Evolutionary conservation across 2,888 invertebrate genomes (phyloP), one percentile per base, ranked within the genome.

Genomic region (Pachliopta kotzebuea): DNA sequence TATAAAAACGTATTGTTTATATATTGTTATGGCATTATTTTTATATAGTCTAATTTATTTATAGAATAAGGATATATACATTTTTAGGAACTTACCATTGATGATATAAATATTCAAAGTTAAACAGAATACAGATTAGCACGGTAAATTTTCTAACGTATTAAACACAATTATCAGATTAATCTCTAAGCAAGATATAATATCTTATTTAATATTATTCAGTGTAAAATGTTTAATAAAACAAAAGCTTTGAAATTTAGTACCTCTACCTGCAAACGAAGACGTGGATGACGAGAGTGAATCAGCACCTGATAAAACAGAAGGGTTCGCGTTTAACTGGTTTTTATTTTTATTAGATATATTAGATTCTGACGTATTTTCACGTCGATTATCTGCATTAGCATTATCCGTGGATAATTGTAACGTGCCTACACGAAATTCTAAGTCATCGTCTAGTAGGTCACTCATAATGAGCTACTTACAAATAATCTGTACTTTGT

Each of bases 371-470:
- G 79, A 63, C 65, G 74, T 72, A 74, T 71, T 78, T 68, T 73
- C 79, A 52, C 71, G 73, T 70, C 71, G 78, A 70, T 70, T 78
- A 57, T 78, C 81, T 26, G 73, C 72, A 14, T 73, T 69, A 37
- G 71, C 69, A 52, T 75, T 77, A 24, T 90, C 90, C 1, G 85
- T 75, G 20, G 89, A 86, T 59, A 91, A 72, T 74, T 91, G 90
- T 68, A 92, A 74, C 31, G 93, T 93, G 55, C 93, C 93, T 49
- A 93, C 93, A 60, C 90, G 90, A 72, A 93, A 93, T 76, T 93
- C 93, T 80, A 83, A 81, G 71, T 93, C 94, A 42, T 94, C 93
- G 55, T 93, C 93, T 61, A 92, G 75, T 69, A 91, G 75, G 71
- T 92, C 88, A 71, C 84, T 80, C 92, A 92, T 91, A 57, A 24